A percentile compares a stretch with the other conserved stretches of the same genome.
These are phyloP conservation scores for Grapholita molesta DNA, from an alignment of 1,140 invertebrate genomes.

Conservation along the genomic window DNA sequence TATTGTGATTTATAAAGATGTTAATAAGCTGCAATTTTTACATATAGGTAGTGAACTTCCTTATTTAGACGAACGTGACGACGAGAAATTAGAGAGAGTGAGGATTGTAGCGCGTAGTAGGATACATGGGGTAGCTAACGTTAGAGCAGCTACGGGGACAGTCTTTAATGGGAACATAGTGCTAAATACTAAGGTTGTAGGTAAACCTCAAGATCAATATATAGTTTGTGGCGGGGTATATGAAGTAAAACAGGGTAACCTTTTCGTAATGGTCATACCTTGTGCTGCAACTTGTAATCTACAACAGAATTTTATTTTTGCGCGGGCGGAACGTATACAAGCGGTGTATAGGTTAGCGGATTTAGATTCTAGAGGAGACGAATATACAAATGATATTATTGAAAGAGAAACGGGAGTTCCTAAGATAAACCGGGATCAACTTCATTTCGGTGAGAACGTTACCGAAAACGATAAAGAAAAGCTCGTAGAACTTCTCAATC, in stretches of 20 bases:
- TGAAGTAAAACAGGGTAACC: neutral
- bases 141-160: slow-evolving; percentile 8
- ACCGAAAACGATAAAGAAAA: neutral
- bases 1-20: slow-evolving; percentile 26
- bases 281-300: too few species aligned
- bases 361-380: too few species aligned
- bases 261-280: neutral
- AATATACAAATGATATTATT: neutral
- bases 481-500: neutral
- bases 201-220: slow-evolving; percentile 22
- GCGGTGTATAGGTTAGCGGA: neutral
- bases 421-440: neutral
- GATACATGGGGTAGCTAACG: slow-evolving; percentile 13
- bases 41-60: slow-evolving; percentile 17
- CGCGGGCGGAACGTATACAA: neutral
- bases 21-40: slow-evolving; percentile 18
- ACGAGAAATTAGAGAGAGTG: neutral
- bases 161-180: slow-evolving; percentile 15
- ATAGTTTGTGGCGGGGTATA: slow-evolving; percentile 23
- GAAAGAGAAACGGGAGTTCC: neutral
- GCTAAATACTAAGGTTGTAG: slow-evolving; percentile 21
- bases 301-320: neutral
- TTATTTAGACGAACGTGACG: neutral
- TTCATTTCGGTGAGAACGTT: neutral
- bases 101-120: neutral